Base-by-base conservation (phyloP, 2,888 invertebrate species). In the Polietes domitor region DNA sequence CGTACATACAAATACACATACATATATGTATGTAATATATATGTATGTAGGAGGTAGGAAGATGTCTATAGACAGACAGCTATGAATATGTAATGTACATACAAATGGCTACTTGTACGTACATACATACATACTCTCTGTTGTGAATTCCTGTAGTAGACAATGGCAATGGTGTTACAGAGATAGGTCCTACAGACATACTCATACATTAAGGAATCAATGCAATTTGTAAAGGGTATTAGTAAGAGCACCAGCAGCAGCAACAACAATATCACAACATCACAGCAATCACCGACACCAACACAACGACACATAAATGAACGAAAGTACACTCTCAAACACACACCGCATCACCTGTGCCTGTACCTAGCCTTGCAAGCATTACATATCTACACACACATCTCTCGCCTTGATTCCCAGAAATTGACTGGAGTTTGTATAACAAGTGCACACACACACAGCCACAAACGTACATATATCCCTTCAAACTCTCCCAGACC, bases 221-320 rank as follows among this genome's bases (percentile, higher is more conserved):
- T 70, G 74, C 68, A 80, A 70, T 74, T 80, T 80, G 68, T 58
- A 74, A 47, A 47, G 47, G 47, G 47, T 47, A 47, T 47, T 47
- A 47, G 47, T 47, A 47, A n/a, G 2, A 41, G 15, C 9, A 41
- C 6, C 10, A 41, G 15, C 9, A 47, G n/a, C 47, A 47, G 12
- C 47, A 47, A 47, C 47, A n/a, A 12, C 47, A 47, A 47, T 12
- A n/a, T 32, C 32, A 15, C 15, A 37, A 47, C n/a, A n/a, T n/a
- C 47, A 47, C 47, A 47, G n/a, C 37, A 37, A 37, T 37, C 10
- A 47, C 47, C 47, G n/a, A 41, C 41, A 32, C n/a, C n/a, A 12
- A 47, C 47, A 47, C 47, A 15, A 5, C n/a, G n/a, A n/a, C 1
- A n/a, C n/a, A 47, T n/a, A 47, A n/a, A n/a, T 47, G 1, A n/a